Evolutionary conservation across 2,888 invertebrate genomes (phyloP), one percentile per base, ranked within the genome.

Genomic region (Lasioglossum oenotherae): DNA sequence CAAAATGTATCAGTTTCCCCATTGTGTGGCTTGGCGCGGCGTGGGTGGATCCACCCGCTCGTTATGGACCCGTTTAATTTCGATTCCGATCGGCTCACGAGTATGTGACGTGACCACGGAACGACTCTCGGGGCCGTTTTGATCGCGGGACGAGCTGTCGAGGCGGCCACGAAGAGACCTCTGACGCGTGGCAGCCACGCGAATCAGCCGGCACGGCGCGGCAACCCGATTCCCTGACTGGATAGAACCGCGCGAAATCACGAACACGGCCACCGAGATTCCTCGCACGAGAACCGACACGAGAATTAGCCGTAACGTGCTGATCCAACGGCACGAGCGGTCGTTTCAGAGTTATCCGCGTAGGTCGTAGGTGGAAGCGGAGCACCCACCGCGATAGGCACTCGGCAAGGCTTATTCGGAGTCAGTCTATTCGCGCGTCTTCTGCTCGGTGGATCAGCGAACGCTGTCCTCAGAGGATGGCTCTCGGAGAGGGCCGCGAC

Each of bases 401-500:
- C 19, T 35, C n/a, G 41, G 23, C 12, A 0, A 38, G 12, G 4
- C n/a, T 14, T 23, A 4, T 4, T 10, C 12, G 35, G 69, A 41
- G 84, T 87, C 86, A 88, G 88, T 88, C 67, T 69, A 76, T 77
- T 82, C 57, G 72, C 85, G 82, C 49, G 78, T 81, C 79, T 89
- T 86, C 86, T 74, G 67, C 81, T 23, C 71, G 86, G 41, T 80
- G 81, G 75, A 82, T 74, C 83, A 53, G 0, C 57, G 31, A 23
- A 35, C 41, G 27, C 31, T 35, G 69, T 38, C 69, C 46, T 14
- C 23, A 35, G 14, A 46, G 49, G 31, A 93, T 93, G 92, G 86
- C 89, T 75, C 91, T 91, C 79, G 90, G 91, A 67, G 94, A 94
- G 82, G 93, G 94, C 82, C 92, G 94, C 10, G 94, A 95, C 87